Base-by-base conservation (phyloP, 1,140 invertebrate species). In the Stegodyphus mimosarum region DNA sequence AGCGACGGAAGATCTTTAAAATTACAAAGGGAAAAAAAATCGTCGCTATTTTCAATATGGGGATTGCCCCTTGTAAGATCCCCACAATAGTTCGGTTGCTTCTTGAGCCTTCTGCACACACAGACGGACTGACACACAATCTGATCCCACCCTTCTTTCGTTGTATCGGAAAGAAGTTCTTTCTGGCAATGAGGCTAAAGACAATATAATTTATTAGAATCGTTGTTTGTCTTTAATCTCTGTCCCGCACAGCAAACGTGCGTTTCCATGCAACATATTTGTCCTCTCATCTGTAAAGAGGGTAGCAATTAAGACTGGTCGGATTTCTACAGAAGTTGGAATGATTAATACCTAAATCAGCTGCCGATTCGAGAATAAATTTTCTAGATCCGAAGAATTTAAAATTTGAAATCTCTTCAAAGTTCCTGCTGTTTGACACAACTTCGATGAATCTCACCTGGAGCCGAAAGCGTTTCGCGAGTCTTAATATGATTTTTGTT, bases 201-300 rank as follows among this genome's bases (percentile, higher is more conserved):
- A 81, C 79, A 81, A 81, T 81, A 81, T 73, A 81, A 81, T 81
- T 81, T 81, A 81, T 81, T 81, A 81, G 79, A 81, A 81, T 81
- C 50, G 79, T 72, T 81, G 79, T 81, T 81, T 81, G 70, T 66
- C 79, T 81, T 81, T 81, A 81, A 81, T 81, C 79, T 81, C 79
- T 81, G 79, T 73, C 70, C 70, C 70, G 55, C 70, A 73, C 53
- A 33, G 79, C 79, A 81, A 81, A 81, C 79, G 71, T n/a, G 67
- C 78, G 55, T 17, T 69, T 69, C 64, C 49, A 11, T 71, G 77
- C 51, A 73, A 81, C 79, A 81, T 81, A 81, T 81, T 81, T 81
- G 79, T 63, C 67, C 70, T 72, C 49, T 15, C 79, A 73, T 52
- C 69, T 63, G 17, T 13, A 9, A 15, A 7, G 11, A 17, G 64